Evolutionary conservation across 2,797 vertebrate genomes (phyloP), one percentile per base, ranked within the genome.

Genomic region (Spinus olivaceus): DNA sequence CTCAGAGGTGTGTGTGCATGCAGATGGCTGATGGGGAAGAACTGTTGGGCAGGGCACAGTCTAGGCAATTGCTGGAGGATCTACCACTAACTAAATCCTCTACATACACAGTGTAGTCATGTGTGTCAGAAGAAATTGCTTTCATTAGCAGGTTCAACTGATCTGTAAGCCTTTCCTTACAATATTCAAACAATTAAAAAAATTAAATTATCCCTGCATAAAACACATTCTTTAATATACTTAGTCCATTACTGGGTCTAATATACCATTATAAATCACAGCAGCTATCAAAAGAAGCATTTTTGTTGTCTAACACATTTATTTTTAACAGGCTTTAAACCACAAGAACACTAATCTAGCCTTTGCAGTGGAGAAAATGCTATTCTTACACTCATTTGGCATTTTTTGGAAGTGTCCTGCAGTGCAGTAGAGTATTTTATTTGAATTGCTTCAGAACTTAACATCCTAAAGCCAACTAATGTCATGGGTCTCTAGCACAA

Each of bases 261-360:
- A 64, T 46, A 81, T 33, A 80, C 32, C 32, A 44, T 6, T 91
- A 44, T 60, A 90, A 92, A 74, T 92, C 92, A 80, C 20, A 88
- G 49, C 30, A 83, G 63, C 46, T 95, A 92, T 87, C 77, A 86
- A 86, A 5, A 70, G 74, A 94, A 82, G 25, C 25, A 76, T 87
- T 80, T 92, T 78, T 13, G 8, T 73, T 88, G 49, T 72, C 79
- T 95, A 67, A 17, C 50, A 87, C 9, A 51, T 70, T 94, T 95
- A 87, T 86, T 94, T 94, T 93, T 95, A 93, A 70, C 35, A 72
- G n/a, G 16, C 54, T 87, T 87, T 94, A 95, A 83, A 86, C 37
- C n/a, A 91, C 23, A 86, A 70, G 60, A 88, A 72, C 63, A 53
- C 17, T 56, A 78, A 88, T 78, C 61, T 81, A 56, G 42, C 39